These are phyloP conservation scores for Acleris cristana DNA, from an alignment of 2,888 invertebrate genomes.

Conservation along the genomic window DNA sequence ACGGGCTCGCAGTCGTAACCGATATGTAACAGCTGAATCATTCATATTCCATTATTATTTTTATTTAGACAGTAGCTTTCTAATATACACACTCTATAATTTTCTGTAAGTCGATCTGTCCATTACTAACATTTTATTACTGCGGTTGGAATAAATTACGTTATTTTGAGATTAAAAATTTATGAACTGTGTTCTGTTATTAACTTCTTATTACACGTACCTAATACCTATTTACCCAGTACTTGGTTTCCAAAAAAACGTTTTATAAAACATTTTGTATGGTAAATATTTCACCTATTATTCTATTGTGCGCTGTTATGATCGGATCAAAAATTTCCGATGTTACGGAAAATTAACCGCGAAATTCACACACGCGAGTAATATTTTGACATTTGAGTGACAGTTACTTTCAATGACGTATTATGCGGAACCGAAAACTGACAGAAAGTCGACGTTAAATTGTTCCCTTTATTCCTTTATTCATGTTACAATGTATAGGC, in stretches of 20 bases:
- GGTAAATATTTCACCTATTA: constrained; percentile 38
- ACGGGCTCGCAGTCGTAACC: constrained; percentile 47
- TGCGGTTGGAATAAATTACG: constrained; percentile 8
- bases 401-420: constrained; percentile 76
- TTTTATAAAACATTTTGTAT: constrained; percentile 40
- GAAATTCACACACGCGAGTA: constrained; percentile 58
- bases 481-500: constrained; percentile 40
- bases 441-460: constrained; percentile 49
- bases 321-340: constrained; percentile 59
- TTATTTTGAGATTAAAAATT: not conserved
- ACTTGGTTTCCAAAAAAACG: not conserved
- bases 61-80: constrained; percentile 72
- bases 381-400: constrained; percentile 80
- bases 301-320: constrained; percentile 45
- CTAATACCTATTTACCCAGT: no score
- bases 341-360: constrained; percentile 67
- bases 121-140: constrained; percentile 26
- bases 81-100: constrained; percentile 60
- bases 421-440: constrained; percentile 69
- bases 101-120: constrained; percentile 39
- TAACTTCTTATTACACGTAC: no score
- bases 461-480: constrained; percentile 44
- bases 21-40: constrained; percentile 57
- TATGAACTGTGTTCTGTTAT: not conserved
- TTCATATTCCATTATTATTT: constrained; percentile 62